A percentile compares a stretch with the other conserved stretches of the same genome.
phyloP scores from a whole-genome alignment of 2,113 vertebrate species.

The Phyllostomus discolor region DNA sequence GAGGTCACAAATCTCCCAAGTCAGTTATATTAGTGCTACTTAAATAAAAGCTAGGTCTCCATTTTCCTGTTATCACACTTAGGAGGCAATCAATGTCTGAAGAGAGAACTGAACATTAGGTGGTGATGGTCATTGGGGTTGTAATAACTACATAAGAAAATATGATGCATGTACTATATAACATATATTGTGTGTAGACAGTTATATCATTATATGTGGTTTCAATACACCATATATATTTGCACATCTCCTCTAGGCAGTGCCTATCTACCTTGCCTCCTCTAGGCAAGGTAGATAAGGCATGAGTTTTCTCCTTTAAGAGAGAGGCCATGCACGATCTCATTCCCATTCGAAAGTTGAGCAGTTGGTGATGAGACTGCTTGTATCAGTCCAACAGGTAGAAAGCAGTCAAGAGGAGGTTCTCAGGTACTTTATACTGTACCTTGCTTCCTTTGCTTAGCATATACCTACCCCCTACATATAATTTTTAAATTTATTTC shows the following conservation, averaged over 20 bases:
- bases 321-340: not conserved
- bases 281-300: not conserved
- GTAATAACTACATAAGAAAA: not conserved
- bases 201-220: not conserved
- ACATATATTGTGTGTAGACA: rapidly evolving
- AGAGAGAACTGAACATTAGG: not conserved
- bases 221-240: not conserved
- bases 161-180: not conserved
- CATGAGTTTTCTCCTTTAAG: not conserved
- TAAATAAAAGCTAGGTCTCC: not conserved
- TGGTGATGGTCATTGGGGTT: not conserved
- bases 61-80: not conserved
- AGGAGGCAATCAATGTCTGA: not conserved
- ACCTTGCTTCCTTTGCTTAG: conserved; percentile 14
- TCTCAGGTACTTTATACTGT: not conserved
- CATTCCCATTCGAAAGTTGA: not conserved
- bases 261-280: not conserved
- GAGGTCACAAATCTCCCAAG: not conserved
- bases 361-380: not conserved
- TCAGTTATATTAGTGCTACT: not conserved
- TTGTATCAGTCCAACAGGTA: not conserved
- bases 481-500: conserved; percentile 52
- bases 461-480: conserved; percentile 7
- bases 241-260: not conserved
- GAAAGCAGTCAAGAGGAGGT: not conserved